Evolutionary conservation across 1,140 invertebrate genomes (phyloP), one percentile per base, ranked within the genome.

Genomic region (Hycleus phaleratus): DNA sequence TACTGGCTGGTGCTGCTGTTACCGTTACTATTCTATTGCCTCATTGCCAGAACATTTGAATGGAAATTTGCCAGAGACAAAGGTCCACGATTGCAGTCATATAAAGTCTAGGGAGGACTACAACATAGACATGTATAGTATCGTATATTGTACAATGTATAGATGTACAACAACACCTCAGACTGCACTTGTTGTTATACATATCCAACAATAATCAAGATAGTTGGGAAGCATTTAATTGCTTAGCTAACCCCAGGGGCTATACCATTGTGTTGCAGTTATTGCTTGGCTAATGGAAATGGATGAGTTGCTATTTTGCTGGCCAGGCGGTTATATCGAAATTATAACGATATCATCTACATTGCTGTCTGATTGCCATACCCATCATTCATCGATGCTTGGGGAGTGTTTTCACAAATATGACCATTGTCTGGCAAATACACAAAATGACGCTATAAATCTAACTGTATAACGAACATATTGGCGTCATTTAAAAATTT

Each of bases 141-240:
- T 7, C 32, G 32, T 32, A 32, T 32, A 32, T 32, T 18, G 18
- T 18, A 18, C 18, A 18, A 18, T 18, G 18, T 18, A 18, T 18
- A 18, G 18, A 18, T 18, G 18, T 18, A 43, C 50, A 43, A 46
- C 42, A 45, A 26, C 43, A 42, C 42, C 46, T 26, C 51, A 53
- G 42, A 46, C 51, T 53, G 44, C 44, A 53, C 26, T 43, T 53
- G 25, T 45, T 46, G 4, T 26, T 45, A n/a, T 9, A 46, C 26
- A 11, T 53, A 53, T 43, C 49, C 42, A 52, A 61, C 60, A 58
- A 62, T 62, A 62, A 62, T 62, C 60, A 62, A 58, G 60, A 52
- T 62, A 55, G 60, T 62, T 62, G 50, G 43, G 49, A 38, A 47
- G 10, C 52, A 46, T 57, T 58, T 62, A 62, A 62, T 62, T 62